Base-by-base conservation (phyloP, 2,113 vertebrate species). In the Hippocampus guttulatus region DNA sequence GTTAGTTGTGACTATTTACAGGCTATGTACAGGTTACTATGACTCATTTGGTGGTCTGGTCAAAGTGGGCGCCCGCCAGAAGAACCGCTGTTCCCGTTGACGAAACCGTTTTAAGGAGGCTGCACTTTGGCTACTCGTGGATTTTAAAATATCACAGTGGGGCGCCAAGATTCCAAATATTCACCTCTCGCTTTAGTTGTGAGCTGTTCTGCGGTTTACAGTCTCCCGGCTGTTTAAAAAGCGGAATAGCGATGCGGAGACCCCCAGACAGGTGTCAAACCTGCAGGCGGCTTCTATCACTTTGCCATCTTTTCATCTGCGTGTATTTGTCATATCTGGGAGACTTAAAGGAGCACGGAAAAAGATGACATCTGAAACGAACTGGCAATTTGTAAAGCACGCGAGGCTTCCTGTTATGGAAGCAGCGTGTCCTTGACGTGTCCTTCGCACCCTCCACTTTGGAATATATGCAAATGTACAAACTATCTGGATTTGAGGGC, bases 391-490 rank as follows among this genome's bases (percentile, higher is more conserved):
- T 47, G 4, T 64, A 27, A 25, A 20, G 65, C 15, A 6, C 9
- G 2, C 10, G 68, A 33, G 4, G 2, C 5, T 30, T 30, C 69
- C 62, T 47, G 15, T 30, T 30, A 8, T 43, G 69, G 75, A 79
- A 66, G 66, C 81, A 67, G 51, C 52, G 58, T 90, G 92, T 78
- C 92, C 90, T 92, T 93, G 86, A 80, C 78, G 71, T 91, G 91
- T 79, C 92, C 92, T 92, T 92, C 83, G 85, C 66, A 78, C 76
- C 49, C 75, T 74, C 75, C 41, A 80, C 70, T 83, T 75, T 75
- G 65, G 2, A 68, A 63, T 20, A 9, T 47, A 62, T 51, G 25
- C 41, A 65, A 73, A 51, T 81, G 57, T 70, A 8, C 68, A 76
- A 7, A 65, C 71, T 74, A 43, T 43, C 38, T 43, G 62, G 27